phyloP scores from a whole-genome alignment of 2,797 vertebrate species.

The Mormyrus proboscirostris region DNA sequence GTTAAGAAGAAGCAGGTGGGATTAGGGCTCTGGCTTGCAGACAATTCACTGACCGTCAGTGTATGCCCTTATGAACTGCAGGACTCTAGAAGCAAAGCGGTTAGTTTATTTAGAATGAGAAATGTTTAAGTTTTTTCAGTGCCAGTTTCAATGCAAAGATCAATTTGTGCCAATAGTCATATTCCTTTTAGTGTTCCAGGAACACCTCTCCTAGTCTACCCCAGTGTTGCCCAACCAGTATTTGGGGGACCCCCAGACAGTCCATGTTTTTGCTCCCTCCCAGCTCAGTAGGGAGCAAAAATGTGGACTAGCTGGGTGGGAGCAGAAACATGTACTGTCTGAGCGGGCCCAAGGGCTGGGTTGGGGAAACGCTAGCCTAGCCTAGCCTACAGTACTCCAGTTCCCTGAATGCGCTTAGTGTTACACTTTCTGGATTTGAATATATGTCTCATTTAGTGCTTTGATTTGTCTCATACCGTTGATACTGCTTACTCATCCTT shows the following conservation, averaged over 20 bases:
- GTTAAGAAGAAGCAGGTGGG: conserved; percentile 92
- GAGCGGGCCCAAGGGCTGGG: not conserved
- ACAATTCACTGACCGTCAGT: not conserved
- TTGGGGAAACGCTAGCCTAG: not conserved
- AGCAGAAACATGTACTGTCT: not conserved
- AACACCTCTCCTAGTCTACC: not conserved
- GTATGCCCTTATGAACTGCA: not conserved
- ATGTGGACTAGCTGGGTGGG: not conserved
- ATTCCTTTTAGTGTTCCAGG: not conserved
- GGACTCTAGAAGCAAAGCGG: not conserved
- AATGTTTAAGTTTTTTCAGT: not conserved
- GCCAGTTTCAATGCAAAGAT: not conserved
- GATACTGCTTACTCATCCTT: not conserved
- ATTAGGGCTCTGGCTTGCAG: not conserved
- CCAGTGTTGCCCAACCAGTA: not conserved
- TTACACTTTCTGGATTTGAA: not conserved
- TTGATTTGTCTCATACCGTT: not conserved
- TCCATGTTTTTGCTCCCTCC: not conserved
- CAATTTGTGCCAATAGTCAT: not conserved
- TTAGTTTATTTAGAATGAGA: not conserved
- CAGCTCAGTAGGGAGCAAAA: not conserved
- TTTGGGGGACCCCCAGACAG: not conserved
- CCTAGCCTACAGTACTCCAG: not conserved
- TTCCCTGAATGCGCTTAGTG: not conserved
- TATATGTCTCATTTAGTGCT: not conserved